A percentile compares a stretch with the other conserved stretches of the same genome.
These are phyloP conservation scores for Propithecus deckenii DNA, from an alignment of 2,797 vertebrate species.

Conservation along the genomic window DNA sequence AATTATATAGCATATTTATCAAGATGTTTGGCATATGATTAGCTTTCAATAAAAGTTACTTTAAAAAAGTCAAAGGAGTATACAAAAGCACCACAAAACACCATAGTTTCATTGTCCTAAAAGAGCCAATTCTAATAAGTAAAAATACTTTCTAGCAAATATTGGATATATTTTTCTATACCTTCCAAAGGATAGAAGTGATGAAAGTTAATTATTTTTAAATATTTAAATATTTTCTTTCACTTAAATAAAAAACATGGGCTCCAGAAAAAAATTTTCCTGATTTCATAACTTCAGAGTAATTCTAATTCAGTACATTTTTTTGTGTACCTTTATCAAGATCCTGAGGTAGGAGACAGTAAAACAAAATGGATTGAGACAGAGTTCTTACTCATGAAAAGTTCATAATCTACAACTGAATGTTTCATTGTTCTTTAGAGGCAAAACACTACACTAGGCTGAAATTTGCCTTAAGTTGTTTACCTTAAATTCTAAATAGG, in stretches of 20 bases:
- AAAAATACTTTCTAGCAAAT: constrained; percentile 15
- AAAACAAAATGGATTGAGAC: background rate
- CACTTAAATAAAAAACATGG: background rate
- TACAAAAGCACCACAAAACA: background rate
- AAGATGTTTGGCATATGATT: background rate
- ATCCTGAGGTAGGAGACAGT: background rate
- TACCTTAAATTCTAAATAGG: background rate
- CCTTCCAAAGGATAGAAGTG: background rate
- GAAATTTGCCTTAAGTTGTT: background rate
- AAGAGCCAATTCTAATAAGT: background rate
- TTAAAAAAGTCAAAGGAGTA: background rate
- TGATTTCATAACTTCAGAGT: background rate
- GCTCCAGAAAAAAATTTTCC: background rate
- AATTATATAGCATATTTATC: background rate
- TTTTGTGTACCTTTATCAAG: background rate
- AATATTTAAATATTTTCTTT: constrained; percentile 54
- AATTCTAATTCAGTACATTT: background rate
- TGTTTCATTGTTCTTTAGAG: background rate
- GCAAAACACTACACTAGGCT: background rate
- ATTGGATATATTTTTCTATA: constrained; percentile 1
- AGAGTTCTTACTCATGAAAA: background rate
- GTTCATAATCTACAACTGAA: background rate
- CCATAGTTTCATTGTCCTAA: background rate
- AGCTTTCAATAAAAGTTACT: background rate
- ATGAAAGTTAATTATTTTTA: constrained; percentile 19